Evolutionary conservation across 2,888 invertebrate species (phyloP).

Genomic region (Phortica magna): DNA sequence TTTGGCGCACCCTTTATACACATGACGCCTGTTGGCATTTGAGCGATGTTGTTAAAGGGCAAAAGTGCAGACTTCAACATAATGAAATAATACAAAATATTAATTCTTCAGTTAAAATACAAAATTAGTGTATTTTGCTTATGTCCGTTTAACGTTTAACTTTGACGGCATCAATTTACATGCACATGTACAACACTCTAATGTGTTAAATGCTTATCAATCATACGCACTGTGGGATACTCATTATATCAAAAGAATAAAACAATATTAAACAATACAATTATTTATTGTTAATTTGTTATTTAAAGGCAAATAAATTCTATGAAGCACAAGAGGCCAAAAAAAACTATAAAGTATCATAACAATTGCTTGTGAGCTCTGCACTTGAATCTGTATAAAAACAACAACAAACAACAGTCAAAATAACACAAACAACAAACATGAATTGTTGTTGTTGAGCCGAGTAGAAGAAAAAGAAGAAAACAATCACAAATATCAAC

Average conservation of each 20-base stretch:
- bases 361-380: no score
- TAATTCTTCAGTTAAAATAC: background rate
- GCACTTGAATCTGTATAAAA: no score
- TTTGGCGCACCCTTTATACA: background rate
- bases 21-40: background rate
- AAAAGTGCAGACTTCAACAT: slow-evolving; percentile 34
- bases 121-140: no score
- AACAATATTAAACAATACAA: slow-evolving; percentile 10
- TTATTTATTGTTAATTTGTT: background rate
- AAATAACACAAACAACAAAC: no score
- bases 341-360: no score
- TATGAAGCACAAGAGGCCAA: no score
- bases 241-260: background rate
- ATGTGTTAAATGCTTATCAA: slow-evolving; percentile 60
- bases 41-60: slow-evolving; percentile 41
- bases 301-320: no score
- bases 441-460: background rate
- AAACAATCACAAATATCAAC: slow-evolving; percentile 26
- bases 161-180: no score
- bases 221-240: slow-evolving; percentile 60
- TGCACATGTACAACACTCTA: background rate
- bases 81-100: background rate
- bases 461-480: background rate
- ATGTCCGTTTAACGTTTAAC: no score
- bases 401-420: no score